Conservation (phyloP, 2,113 vertebrate species). For the Perognathus longimembris region DNA sequence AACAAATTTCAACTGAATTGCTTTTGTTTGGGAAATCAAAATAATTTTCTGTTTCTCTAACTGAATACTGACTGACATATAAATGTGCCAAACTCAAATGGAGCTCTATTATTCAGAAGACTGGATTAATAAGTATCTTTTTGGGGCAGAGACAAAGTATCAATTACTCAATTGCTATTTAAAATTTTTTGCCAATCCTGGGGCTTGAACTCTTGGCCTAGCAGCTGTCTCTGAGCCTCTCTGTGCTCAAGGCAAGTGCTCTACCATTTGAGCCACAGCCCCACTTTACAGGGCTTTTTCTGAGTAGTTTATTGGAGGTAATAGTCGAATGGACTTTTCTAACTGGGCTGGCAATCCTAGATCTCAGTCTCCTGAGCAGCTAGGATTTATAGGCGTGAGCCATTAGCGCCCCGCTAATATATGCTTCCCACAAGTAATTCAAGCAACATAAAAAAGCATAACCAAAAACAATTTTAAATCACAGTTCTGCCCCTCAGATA, state of each 20-base stretch:
- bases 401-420: not conserved
- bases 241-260: too few relatives aligned
- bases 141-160: constrained; percentile 12
- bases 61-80: not conserved
- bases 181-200: too few relatives aligned
- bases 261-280: too few relatives aligned
- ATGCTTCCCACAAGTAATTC: not conserved
- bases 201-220: too few relatives aligned
- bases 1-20: constrained; percentile 37
- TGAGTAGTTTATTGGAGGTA: too few relatives aligned
- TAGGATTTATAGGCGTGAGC: too few relatives aligned
- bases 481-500: not conserved
- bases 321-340: too few relatives aligned
- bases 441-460: not conserved
- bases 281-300: too few relatives aligned
- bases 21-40: constrained; percentile 40
- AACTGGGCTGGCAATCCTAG: too few relatives aligned
- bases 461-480: not conserved
- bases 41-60: not conserved
- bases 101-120: constrained; percentile 21
- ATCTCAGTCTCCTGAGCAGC: too few relatives aligned
- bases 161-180: not conserved
- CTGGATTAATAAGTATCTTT: constrained; percentile 20
- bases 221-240: too few relatives aligned
- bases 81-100: constrained; percentile 19